phyloP scores from a whole-genome alignment of 2,888 invertebrate species.

The Thelaira solivaga region DNA sequence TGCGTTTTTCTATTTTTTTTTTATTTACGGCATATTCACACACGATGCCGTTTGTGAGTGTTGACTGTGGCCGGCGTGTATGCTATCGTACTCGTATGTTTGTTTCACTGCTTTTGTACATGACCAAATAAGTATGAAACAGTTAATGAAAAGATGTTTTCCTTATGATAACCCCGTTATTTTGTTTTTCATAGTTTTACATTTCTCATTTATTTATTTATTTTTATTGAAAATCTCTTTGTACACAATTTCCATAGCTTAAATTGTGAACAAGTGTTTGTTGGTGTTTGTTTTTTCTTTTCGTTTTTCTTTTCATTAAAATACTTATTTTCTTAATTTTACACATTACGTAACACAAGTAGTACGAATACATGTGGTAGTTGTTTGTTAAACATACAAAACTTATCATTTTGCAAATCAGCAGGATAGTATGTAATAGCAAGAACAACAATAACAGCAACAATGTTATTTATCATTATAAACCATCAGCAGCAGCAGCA shows the following conservation, averaged over 20 bases:
- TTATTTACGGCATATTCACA: neutral
- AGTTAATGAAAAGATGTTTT: slow-evolving; percentile 60
- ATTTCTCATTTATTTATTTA: too few relatives aligned
- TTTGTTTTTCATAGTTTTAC: slow-evolving; percentile 6
- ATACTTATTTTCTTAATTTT: too few relatives aligned
- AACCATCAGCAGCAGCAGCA: slow-evolving; percentile 30
- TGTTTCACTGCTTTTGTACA: too few relatives aligned
- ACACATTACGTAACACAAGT: slow-evolving; percentile 51
- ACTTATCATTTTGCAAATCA: slow-evolving; percentile 47
- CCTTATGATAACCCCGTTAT: slow-evolving; percentile 56
- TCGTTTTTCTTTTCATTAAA: neutral
- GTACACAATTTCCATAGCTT: neutral
- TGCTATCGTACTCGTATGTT: too few relatives aligned
- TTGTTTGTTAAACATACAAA: slow-evolving; percentile 58
- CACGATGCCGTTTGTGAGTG: neutral
- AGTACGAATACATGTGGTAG: slow-evolving; percentile 49
- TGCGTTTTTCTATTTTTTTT: slow-evolving; percentile 34
- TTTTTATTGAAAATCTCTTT: neutral
- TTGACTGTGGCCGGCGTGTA: neutral
- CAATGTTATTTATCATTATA: too few relatives aligned
- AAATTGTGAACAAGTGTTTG: slow-evolving; percentile 54
- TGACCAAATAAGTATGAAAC: slow-evolving; percentile 47
- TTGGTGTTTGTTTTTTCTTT: slow-evolving; percentile 5
- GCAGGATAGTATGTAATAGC: too few relatives aligned
- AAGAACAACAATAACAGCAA: too few relatives aligned